phyloP scores from a whole-genome alignment of 1,140 invertebrate genomes.

The Drosophila bipectinata region DNA sequence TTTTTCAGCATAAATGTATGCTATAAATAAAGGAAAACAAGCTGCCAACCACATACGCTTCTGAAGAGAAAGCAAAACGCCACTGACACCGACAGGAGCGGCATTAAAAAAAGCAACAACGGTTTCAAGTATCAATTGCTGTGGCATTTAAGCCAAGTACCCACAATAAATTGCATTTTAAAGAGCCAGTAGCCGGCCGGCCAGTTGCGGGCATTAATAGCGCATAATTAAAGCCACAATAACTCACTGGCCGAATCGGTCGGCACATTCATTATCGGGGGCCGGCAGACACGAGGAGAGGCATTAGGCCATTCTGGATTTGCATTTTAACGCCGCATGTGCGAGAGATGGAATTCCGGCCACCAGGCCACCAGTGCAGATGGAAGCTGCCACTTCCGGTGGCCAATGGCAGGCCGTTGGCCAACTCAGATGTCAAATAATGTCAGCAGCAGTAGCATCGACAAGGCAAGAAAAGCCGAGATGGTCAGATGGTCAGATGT shows the following conservation, averaged over 20 bases:
- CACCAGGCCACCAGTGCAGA: not conserved
- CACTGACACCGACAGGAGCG: conserved; percentile 45
- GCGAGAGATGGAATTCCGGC: not conserved
- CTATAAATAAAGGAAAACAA: not conserved
- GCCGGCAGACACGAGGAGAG: conserved; percentile 42
- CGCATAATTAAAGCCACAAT: conserved; percentile 71
- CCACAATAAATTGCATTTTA: conserved; percentile 72
- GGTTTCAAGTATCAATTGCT: conserved; percentile 46
- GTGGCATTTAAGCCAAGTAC: conserved; percentile 61
- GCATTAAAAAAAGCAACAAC: conserved; percentile 9
- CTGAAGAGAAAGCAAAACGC: conserved; percentile 5
- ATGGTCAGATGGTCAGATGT: not conserved
- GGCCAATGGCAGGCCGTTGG: conserved; percentile 1
- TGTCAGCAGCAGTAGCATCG: conserved; percentile 15
- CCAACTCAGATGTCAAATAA: conserved; percentile 36
- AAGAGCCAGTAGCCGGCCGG: conserved; percentile 34
- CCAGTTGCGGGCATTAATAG: conserved; percentile 42
- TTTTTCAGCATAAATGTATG: not conserved
- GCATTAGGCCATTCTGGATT: conserved; percentile 71
- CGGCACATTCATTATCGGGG: conserved; percentile 60
- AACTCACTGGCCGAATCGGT: conserved; percentile 53
- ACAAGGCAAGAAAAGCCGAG: not conserved
- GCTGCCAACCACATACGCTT: not conserved
- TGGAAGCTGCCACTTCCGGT: conserved; percentile 25
- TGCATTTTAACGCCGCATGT: conserved; percentile 63